Percentiles rank a stretch among this genome's conserved stretches.
Conservation (phyloP, 2,113 vertebrate species). For the Dicentrarchus labrax region DNA sequence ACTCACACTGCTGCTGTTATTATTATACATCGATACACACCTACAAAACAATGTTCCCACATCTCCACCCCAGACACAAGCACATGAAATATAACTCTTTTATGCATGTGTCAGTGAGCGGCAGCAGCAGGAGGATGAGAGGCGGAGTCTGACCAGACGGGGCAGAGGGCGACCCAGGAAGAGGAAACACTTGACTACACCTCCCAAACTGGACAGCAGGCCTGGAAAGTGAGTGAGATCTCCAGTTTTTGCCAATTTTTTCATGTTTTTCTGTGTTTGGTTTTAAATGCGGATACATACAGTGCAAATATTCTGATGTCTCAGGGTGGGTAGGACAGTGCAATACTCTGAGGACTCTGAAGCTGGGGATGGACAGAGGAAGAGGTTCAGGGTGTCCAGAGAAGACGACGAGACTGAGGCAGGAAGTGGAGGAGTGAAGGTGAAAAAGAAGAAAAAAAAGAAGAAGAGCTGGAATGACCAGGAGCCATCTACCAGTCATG, state of each 20-base stretch:
- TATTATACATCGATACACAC: not conserved
- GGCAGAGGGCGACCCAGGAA: slow-evolving; percentile 97
- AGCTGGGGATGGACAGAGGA: slow-evolving; percentile 89
- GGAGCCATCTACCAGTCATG: slow-evolving; percentile 85
- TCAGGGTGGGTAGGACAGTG: slow-evolving; percentile 89
- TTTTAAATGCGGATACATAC: not conserved
- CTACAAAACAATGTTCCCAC: slow-evolving; percentile 24
- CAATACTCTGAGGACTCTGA: slow-evolving; percentile 93
- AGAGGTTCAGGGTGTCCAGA: slow-evolving; percentile 87
- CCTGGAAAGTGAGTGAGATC: slow-evolving; percentile 89
- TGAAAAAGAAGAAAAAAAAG: slow-evolving; percentile 87
- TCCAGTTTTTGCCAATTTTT: not conserved
- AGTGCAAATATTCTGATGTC: not conserved
- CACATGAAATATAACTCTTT: not conserved
- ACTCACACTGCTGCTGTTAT: not conserved
- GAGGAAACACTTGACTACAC: slow-evolving; percentile 91
- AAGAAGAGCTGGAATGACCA: slow-evolving; percentile 91
- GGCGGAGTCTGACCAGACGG: slow-evolving; percentile 91
- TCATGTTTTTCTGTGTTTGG: not conserved
- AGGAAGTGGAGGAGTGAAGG: slow-evolving; percentile 73
- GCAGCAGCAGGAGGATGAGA: slow-evolving; percentile 91
- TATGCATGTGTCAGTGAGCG: slow-evolving; percentile 68
- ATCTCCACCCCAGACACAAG: slow-evolving; percentile 72
- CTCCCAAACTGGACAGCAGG: slow-evolving; percentile 91
- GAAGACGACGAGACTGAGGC: slow-evolving; percentile 87